Base-by-base conservation (phyloP, 2,888 invertebrate species). In the Rhogogaster chlorosoma region DNA sequence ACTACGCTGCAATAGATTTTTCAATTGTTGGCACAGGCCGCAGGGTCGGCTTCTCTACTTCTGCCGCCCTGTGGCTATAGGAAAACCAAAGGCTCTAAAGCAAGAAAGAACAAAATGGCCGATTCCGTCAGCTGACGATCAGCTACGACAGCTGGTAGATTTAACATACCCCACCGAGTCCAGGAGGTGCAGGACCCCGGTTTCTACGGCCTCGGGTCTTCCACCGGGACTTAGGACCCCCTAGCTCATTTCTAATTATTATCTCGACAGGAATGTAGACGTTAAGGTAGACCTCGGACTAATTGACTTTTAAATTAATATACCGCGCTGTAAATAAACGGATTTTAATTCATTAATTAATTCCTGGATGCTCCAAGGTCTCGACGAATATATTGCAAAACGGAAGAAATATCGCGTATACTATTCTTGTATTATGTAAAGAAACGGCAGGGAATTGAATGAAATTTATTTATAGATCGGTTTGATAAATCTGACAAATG, bases 61-160 rank as follows among this genome's bases (percentile, higher is more conserved):
- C 53, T n/a, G n/a, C n/a, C n/a, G 12, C 22, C 22, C 22, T 22
- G 26, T 61, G 12, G 61, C 26, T 9, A 26, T 9, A 26, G 2
- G 61, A 9, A 26, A 22, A 26, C 22, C 2, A n/a, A 61, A 26
- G 7, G 26, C 9, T 53, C 53, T 53, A 26, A 61, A 26, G 26
- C 26, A 12, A 61, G 61, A 61, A 26, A 53, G 6, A 26, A 61
- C 61, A 61, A 61, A 61, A 61, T 61, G 61, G 61, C 61, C 61
- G 61, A 26, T 61, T 38, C 2, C 61, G 80, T 80, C 80, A 80
- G 80, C 80, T 80, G 80, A 80, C 80, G 36, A 53, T 49, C 71
- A 32, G 22, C 42, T 73, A 38, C 80, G 80, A 80, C 80, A 80
- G 80, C 80, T 80, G 80, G 38, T 61, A n/a, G 80, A 42, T 36